Evolutionary conservation across 2,888 invertebrate genomes (phyloP), one percentile per base, ranked within the genome.

Genomic region (Eupithecia inturbata): DNA sequence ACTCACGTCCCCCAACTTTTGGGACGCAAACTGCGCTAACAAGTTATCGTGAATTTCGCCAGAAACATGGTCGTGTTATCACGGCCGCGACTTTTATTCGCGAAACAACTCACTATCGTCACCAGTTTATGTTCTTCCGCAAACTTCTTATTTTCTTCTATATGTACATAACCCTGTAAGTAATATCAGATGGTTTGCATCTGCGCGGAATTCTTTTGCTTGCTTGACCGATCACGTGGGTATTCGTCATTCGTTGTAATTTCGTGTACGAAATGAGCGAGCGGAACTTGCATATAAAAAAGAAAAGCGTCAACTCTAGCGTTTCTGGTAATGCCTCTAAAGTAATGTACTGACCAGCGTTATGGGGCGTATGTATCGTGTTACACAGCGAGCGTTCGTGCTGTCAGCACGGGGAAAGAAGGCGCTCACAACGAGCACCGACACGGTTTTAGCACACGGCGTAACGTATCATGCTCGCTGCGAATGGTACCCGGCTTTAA

Each of bases 1-100:
- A 73, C 80, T 82, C 85, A 84, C 87, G 85, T 84, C 80, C 80
- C 4, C 41, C 82, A 87, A 87, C 83, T 88, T 87, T 84, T 41
- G 83, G 85, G 69, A 62, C 70, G 60, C 71, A 53, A 62, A 67
- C 67, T 69, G 68, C 75, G 67, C 62, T 71, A 41, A 14, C 67
- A 63, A n/a, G 70, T 83, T 82, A 81, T 87, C 85, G 84, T 82
- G 80, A 83, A 82, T 83, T 82, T 80, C 14, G 66, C 62, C 66
- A 39, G 39, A 64, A 26, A 36, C 39, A 66, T 41, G 66, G 26
- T 39, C 22, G 1, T 0, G n/a, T 36, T 39, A 22, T 66, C 22
- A 26, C 22, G 39, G 66, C n/a, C 66, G 39, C 66, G 66, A 66
- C 66, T 66, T 66, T 39, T 39, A 9, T 22, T n/a, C 36, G 39